Conservation (phyloP, 2,888 invertebrate species). For the Eumacrocentrus americanus region DNA sequence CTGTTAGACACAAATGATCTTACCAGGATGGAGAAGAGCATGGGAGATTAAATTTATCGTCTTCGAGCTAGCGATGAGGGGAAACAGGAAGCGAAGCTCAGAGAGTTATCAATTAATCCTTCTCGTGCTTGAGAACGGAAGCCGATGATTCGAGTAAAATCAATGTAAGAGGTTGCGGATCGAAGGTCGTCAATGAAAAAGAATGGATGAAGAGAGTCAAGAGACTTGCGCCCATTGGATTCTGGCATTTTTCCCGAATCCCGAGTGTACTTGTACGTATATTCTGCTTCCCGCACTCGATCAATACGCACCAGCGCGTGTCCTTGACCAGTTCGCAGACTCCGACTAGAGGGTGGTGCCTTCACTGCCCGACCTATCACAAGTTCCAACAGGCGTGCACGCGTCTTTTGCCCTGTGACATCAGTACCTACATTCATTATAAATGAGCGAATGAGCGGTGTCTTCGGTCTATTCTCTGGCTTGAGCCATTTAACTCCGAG, state of each 20-base stretch:
- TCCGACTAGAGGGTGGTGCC: conserved; percentile 40
- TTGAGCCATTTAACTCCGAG: too few species aligned
- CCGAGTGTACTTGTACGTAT: neutral
- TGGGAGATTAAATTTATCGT: conserved; percentile 1
- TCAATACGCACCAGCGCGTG: conserved; percentile 56
- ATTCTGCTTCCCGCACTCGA: conserved; percentile 43
- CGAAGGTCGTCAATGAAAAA: neutral
- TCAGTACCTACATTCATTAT: too few species aligned
- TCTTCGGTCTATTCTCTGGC: too few species aligned
- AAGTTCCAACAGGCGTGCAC: conserved; percentile 34
- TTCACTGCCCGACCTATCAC: conserved; percentile 40
- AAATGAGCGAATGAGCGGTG: too few species aligned
- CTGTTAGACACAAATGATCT: neutral
- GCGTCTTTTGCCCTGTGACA: conserved; percentile 3
- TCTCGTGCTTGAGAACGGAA: too few species aligned
- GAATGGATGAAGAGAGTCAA: neutral
- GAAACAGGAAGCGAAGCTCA: neutral
- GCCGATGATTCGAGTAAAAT: neutral
- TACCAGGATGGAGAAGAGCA: neutral
- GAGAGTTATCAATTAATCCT: neutral
- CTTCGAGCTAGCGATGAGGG: too few species aligned
- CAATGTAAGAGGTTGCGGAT: neutral
- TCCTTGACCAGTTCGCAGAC: conserved; percentile 58
- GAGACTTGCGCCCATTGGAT: neutral
- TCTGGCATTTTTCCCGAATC: neutral